Evolutionary conservation across 2,888 invertebrate species (phyloP).

Genomic region (Drosophila anomalata): DNA sequence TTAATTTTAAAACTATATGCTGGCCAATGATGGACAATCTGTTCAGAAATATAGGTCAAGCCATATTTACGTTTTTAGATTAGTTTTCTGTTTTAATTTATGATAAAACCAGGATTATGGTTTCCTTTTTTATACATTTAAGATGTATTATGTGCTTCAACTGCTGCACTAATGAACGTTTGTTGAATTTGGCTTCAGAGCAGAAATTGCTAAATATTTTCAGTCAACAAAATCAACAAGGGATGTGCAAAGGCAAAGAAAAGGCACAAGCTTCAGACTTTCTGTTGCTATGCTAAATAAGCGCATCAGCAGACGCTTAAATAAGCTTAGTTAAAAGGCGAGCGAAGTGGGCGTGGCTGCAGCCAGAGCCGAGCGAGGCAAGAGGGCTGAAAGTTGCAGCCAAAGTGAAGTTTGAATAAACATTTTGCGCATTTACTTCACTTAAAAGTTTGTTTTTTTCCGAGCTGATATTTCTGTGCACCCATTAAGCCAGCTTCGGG

Average conservation of each 20-base stretch:
- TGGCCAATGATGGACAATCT: slow-evolving; percentile 15
- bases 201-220: slow-evolving; percentile 59
- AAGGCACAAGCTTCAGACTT: slow-evolving; percentile 16
- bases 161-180: slow-evolving; percentile 16
- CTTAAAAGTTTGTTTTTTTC: slow-evolving; percentile 69
- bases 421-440: slow-evolving; percentile 80
- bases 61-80: neutral
- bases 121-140: neutral
- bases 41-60: slow-evolving; percentile 5
- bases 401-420: slow-evolving; percentile 80
- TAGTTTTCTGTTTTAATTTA: neutral
- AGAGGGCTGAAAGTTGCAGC: slow-evolving; percentile 58
- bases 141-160: neutral
- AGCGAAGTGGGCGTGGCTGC: slow-evolving; percentile 18
- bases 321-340: slow-evolving; percentile 73
- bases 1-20: slow-evolving; percentile 35
- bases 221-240: slow-evolving; percentile 57
- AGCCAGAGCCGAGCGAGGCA: neutral
- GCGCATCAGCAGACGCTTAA: slow-evolving; percentile 57
- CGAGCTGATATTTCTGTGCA: slow-evolving; percentile 67
- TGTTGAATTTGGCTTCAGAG: slow-evolving; percentile 63
- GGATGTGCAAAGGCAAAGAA: slow-evolving; percentile 34
- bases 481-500: slow-evolving; percentile 63
- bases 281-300: slow-evolving; percentile 51
- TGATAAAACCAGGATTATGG: slow-evolving; percentile 4